Evolutionary conservation across 2,113 vertebrate genomes (phyloP).

Genomic region (Ancistrus triradiatus): DNA sequence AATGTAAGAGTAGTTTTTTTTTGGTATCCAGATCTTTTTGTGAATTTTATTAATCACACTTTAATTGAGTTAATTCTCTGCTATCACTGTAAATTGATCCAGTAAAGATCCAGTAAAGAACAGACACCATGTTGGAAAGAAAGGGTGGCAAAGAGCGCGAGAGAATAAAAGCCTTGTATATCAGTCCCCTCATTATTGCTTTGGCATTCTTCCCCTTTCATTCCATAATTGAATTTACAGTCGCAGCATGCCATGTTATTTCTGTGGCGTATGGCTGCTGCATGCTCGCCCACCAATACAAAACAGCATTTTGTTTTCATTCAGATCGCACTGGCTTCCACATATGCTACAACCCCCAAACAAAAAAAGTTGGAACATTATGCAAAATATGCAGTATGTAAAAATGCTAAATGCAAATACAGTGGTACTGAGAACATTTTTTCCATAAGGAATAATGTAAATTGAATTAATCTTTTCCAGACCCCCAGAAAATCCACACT

Average conservation of each 20-base stretch:
- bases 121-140: slow-evolving; percentile 12
- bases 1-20: no score
- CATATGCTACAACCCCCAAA: no score
- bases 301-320: no score
- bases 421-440: no score
- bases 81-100: slow-evolving; percentile 11
- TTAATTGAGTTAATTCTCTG: slow-evolving; percentile 5
- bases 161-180: slow-evolving; percentile 7
- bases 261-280: slow-evolving; percentile 7
- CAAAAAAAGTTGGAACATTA: no score
- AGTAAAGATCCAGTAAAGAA: neutral
- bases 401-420: no score
- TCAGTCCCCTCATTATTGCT: slow-evolving; percentile 4
- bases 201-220: slow-evolving; percentile 16
- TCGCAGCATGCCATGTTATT: slow-evolving; percentile 5
- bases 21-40: no score
- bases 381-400: no score
- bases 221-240: slow-evolving; percentile 29
- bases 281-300: slow-evolving; percentile 2
- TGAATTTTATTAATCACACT: slow-evolving; percentile 1
- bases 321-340: no score
- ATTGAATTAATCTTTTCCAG: no score
- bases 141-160: neutral
- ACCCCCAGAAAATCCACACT: no score
- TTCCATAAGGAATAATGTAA: no score